A percentile compares a stretch with the other conserved stretches of the same genome.
These are phyloP conservation scores for Apocheima hispidaria DNA, from an alignment of 2,888 invertebrate species.

Conservation along the genomic window DNA sequence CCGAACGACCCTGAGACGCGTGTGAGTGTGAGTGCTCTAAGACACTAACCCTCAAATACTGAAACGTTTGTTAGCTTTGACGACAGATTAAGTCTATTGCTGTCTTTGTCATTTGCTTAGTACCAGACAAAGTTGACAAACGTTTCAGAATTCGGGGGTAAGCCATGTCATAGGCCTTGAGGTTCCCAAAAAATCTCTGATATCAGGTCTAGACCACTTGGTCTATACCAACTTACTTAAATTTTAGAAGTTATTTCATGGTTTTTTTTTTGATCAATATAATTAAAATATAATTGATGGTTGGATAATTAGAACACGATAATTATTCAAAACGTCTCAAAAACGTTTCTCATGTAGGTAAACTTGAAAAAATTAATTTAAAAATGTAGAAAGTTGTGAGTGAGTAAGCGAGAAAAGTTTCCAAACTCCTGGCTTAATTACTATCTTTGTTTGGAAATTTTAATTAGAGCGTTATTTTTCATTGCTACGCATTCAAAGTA, in stretches of 20 bases:
- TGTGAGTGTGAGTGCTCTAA: no score
- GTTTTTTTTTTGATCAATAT: neutral
- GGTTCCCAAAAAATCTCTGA: no score
- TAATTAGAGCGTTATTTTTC: slow-evolving; percentile 23
- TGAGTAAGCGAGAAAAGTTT: slow-evolving; percentile 4
- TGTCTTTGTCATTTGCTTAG: no score
- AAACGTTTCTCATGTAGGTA: neutral
- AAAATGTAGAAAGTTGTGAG: slow-evolving; percentile 22
- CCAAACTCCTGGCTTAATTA: slow-evolving; percentile 7
- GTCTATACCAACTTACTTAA: no score
- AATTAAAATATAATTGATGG: neutral
- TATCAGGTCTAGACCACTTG: no score
- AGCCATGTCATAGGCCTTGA: no score
- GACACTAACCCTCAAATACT: no score
- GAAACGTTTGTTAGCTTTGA: no score
- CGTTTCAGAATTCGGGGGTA: no score
- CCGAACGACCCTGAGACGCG: no score
- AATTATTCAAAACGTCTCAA: neutral
- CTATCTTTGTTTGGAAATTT: slow-evolving; percentile 28
- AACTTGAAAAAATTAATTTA: slow-evolving; percentile 11
- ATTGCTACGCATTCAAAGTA: slow-evolving; percentile 13
- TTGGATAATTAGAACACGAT: neutral
- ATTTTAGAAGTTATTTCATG: neutral
- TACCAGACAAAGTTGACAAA: no score
- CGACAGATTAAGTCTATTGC: no score